Evolutionary conservation across 30 jellyfish, hydroid and myxozoan genomes (phyloP).

Genomic region (Cassiopea xamachana): DNA sequence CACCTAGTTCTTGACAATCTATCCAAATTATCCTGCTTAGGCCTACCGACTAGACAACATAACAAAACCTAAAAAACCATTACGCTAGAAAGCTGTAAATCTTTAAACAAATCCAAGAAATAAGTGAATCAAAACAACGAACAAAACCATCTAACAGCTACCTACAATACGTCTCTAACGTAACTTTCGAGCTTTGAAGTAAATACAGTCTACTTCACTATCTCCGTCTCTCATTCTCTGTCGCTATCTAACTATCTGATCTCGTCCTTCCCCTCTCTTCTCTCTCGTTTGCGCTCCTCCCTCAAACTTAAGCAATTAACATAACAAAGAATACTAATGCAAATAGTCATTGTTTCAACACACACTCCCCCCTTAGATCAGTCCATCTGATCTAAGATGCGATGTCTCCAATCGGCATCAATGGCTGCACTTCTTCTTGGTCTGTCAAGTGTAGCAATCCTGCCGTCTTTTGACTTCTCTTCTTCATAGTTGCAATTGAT

Average conservation of each 20-base stretch:
- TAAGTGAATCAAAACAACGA: too few relatives aligned
- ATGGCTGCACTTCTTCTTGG: constrained; percentile 25
- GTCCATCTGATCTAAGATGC: constrained; percentile 20
- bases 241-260: not conserved
- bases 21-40: too few relatives aligned
- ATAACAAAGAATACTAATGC: not conserved
- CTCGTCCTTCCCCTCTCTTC: not conserved
- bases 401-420: constrained; percentile 15
- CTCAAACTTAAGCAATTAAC: not conserved
- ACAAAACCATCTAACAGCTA: too few relatives aligned
- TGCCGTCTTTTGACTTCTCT: not conserved
- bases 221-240: not conserved
- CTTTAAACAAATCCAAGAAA: too few relatives aligned
- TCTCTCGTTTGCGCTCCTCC: not conserved
- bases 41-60: too few relatives aligned
- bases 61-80: too few relatives aligned
- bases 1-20: too few relatives aligned
- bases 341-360: not conserved
- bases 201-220: too few relatives aligned
- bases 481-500: not conserved
- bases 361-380: constrained; percentile 24
- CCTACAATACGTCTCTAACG: too few relatives aligned
- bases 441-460: not conserved
- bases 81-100: too few relatives aligned
- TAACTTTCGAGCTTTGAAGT: too few relatives aligned